Evolutionary conservation across 2,113 vertebrate species (phyloP), one percentile per base, ranked within the genome.

Genomic region (Noctilio leporinus): DNA sequence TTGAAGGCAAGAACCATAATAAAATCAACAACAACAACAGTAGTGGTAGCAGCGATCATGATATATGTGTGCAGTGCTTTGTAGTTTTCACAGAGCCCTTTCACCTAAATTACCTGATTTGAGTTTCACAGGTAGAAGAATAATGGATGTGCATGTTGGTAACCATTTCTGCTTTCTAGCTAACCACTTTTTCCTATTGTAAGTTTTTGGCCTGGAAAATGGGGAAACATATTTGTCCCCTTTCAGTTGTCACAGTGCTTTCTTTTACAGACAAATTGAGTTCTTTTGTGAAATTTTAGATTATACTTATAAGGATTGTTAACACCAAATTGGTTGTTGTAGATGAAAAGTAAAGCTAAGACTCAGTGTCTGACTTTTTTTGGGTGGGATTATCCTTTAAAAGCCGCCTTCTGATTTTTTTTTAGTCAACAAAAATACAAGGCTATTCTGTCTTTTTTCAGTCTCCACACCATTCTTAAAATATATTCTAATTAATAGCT

Each of bases 161-260:
- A 78, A 86, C 43, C 51, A 55, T 86, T 87, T 93, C 59, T 92
- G 57, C 64, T 84, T 95, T 95, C 24, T 94, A 57, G 72, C 86
- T 47, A 90, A 1, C 51, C 20, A 30, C 8, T 93, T 45, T 93
- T 88, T 92, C 20, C 19, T 92, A 17, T 7, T 89, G 2, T 85
- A 49, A 78, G 47, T 62, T 84, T 96, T 93, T 93, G 86, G 14
- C 43, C 64, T 80, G 45, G 91, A 86, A 85, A 94, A 22, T 53
- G 19, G 59, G 40, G 62, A 77, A 51, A 80, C 76, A 10, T 80
- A 3, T 91, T 73, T 94, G 75, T 82, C 38, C 7, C 33, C 64
- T 92, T 90, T 91, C 40, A 90, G 65, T 38, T 95, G 17, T 40
- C 33, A 9, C 6, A 76, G 28, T 85, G 40, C 20, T 16, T 62